A percentile compares a stretch with the other conserved stretches of the same genome.
Evolutionary conservation across 2,113 vertebrate species (phyloP).

Genomic region (Turnix velox): DNA sequence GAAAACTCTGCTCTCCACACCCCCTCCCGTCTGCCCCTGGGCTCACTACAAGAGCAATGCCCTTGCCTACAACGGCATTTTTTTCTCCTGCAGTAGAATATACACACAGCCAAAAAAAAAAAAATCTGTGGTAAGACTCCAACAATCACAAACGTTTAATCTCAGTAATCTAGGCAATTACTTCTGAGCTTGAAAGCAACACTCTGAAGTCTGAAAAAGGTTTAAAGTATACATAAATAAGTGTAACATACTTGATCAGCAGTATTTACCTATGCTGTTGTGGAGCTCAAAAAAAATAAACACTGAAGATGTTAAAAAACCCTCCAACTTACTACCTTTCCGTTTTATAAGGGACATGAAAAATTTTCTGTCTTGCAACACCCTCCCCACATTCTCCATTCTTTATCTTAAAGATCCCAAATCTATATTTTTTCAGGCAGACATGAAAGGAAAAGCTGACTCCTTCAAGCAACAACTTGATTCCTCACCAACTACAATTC

Average conservation of each 20-base stretch:
- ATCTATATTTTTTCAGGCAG: neutral
- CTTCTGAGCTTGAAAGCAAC: neutral
- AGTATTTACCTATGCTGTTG: neutral
- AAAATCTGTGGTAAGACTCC: neutral
- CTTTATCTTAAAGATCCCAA: neutral
- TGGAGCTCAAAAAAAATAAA: neutral
- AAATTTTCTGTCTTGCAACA: neutral
- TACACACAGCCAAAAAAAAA: neutral
- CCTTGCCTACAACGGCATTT: neutral
- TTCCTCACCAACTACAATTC: neutral
- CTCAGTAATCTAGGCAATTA: constrained; percentile 6
- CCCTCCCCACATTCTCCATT: neutral
- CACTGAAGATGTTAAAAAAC: neutral
- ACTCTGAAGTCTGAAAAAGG: neutral
- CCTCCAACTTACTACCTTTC: neutral
- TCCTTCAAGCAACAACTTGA: neutral
- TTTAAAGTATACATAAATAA: constrained; percentile 11
- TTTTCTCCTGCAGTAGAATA: neutral
- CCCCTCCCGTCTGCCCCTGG: neutral
- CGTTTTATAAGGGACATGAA: neutral
- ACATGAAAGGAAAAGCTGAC: neutral
- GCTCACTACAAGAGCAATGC: neutral
- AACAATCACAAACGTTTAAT: constrained; percentile 30
- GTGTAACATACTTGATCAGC: neutral
- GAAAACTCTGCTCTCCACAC: neutral